Evolutionary conservation across 1,140 invertebrate species (phyloP), one percentile per base, ranked within the genome.

Genomic region (Hesperophylax magnus): DNA sequence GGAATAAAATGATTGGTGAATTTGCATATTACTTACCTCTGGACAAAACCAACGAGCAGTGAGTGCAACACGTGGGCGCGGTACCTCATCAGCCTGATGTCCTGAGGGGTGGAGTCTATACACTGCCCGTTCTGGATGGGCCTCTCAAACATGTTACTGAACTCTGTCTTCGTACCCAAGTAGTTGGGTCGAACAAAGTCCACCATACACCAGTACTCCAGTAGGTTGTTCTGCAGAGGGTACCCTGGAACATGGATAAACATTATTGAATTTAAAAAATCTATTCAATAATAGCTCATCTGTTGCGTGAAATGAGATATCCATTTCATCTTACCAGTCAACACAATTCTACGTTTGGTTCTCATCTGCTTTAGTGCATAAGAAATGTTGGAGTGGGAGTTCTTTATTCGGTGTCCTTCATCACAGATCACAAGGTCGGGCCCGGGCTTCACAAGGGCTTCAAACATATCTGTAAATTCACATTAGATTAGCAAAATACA

Each of bases 161-260:
- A 99, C 87, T 98, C 97, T 0, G 96, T 97, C 87, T 97, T 97
- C 8, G 95, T 96, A 61, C 97, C 98, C 20, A 96, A 91, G 91
- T 96, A 97, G 90, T 98, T 98, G 0, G 98, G 98, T 60, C 97
- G 91, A 0, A 98, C 97, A 86, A 98, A 99, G 85, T 98, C 97
- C 3, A 98, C 97, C 97, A 98, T 98, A 86, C 97, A 97, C 96
- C 97, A 98, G 87, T 99, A 99, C 88, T 99, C 98, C 27, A 98
- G 88, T 1, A 99, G 88, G 90, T 98, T 98, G 88, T 99, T 99
- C 88, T 99, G 98, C n/a, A 99, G 87, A 0, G 98, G 98, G 92
- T 98, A 98, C 18, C 98, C 89, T 90, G 77, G 14, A 74, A 72
- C 6, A 72, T n/a, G n/a, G n/a, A n/a, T 47, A 6, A 61, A 61